These are phyloP conservation scores for Anolis apletophallus DNA, from an alignment of 2,797 vertebrate genomes.

Conservation along the genomic window DNA sequence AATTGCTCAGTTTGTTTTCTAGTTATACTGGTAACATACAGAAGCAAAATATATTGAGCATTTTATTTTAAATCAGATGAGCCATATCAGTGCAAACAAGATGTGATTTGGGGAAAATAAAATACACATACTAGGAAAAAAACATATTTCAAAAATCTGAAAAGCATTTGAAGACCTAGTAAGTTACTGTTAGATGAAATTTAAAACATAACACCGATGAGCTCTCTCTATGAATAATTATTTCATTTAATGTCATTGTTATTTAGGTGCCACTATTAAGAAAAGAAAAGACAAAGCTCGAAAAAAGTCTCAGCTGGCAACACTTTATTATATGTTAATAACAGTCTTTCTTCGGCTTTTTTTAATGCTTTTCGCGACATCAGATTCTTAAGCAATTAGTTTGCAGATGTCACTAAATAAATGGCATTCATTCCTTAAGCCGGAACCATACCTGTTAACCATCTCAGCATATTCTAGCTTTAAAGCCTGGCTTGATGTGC, in stretches of 20 bases:
- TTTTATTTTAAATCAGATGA: background rate
- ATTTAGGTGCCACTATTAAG: background rate
- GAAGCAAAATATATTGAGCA: background rate
- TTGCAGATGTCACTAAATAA: conserved; percentile 84
- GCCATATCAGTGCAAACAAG: background rate
- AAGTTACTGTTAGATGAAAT: background rate
- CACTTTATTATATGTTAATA: conserved; percentile 56
- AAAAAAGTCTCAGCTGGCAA: background rate
- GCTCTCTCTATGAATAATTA: background rate
- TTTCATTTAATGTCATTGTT: conserved; percentile 7
- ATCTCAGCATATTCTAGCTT: conserved; percentile 79
- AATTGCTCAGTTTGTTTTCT: background rate
- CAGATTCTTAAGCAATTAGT: conserved; percentile 76
- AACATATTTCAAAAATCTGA: background rate
- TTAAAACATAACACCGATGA: fast-evolving
- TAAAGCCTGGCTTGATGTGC: conserved; percentile 82
- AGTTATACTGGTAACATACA: background rate
- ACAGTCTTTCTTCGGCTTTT: conserved; percentile 57
- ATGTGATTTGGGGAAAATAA: background rate
- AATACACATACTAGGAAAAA: fast-evolving
- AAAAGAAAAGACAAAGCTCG: conserved; percentile 33
- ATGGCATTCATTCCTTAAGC: conserved; percentile 85
- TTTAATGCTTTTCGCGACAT: conserved; percentile 74
- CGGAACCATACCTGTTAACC: conserved; percentile 86
- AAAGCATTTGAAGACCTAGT: fast-evolving